Percentiles rank a stretch among this genome's conserved stretches.
phyloP scores from a whole-genome alignment of 2,888 invertebrate genomes.

The Crocallis elinguaria region DNA sequence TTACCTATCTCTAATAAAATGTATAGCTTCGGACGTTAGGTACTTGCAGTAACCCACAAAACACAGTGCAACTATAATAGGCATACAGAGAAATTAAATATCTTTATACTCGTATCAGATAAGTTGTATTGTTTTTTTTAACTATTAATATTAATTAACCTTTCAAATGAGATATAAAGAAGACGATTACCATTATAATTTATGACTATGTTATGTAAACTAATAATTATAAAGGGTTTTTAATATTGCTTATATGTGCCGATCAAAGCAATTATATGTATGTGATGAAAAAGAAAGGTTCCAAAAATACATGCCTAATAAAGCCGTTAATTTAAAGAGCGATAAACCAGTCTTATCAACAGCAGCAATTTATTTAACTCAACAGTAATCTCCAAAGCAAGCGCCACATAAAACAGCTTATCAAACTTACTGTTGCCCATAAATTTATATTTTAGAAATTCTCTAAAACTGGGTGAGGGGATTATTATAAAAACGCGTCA shows the following conservation, averaged over 20 bases:
- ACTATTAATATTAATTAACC: no score
- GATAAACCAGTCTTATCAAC: slow-evolving; percentile 35
- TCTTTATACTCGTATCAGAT: no score
- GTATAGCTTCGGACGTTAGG: no score
- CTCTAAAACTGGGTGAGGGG: slow-evolving; percentile 50
- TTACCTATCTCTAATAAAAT: no score
- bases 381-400: slow-evolving; percentile 45
- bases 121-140: no score
- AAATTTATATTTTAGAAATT: slow-evolving; percentile 46
- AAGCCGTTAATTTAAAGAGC: slow-evolving; percentile 39
- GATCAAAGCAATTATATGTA: slow-evolving; percentile 21
- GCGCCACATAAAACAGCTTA: slow-evolving; percentile 50
- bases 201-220: no score
- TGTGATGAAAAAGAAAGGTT: not conserved
- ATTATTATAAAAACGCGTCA: slow-evolving; percentile 60
- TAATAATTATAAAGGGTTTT: slow-evolving; percentile 11
- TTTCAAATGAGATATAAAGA: no score
- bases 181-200: no score
- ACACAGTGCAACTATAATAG: no score
- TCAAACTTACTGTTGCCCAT: slow-evolving; percentile 41
- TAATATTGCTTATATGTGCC: no score
- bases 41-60: no score
- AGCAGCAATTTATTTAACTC: slow-evolving; percentile 41
- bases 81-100: no score
- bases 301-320: slow-evolving; percentile 23